Evolutionary conservation across 1,140 invertebrate species (phyloP), one percentile per base, ranked within the genome.

Genomic region (Drosophila carrolli): DNA sequence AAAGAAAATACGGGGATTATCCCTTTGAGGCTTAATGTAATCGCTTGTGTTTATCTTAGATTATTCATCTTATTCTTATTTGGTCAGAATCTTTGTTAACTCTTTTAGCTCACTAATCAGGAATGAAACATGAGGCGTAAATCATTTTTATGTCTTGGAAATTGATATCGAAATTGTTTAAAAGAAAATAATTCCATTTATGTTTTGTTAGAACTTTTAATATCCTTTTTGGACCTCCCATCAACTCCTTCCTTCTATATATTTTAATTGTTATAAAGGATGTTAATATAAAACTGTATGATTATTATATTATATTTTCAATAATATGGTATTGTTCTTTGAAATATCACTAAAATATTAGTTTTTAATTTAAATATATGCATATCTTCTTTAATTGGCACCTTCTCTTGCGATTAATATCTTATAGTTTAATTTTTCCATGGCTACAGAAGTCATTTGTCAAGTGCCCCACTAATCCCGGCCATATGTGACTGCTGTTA

Each of bases 401-500:
- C n/a, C n/a, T 35, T 32, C n/a, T 43, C 14, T 13, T 10, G 16
- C n/a, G 16, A 44, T 44, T 43, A 55, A 27, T 43, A 38, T 48
- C 16, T 9, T 29, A 4, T 14, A 8, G 37, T 3, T 3, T 43
- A 13, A 19, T 35, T 50, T 29, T 9, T 29, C 6, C 4, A 6
- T 14, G 38, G 2, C n/a, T 7, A 67, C 2, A 27, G 19, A 47
- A 19, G 38, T 51, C 63, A 71, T 71, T 70, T 70, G 67, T 71
- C 67, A 71, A 70, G 32, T 55, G 50, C n/a, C 38, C 35, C 35
- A 40, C 50, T 41, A 68, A 70, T 47, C 50, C 67, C 27, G 35
- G 62, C 65, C 67, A 71, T 70, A 71, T 71, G 67, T 71, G 67
- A 71, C 63, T 14, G n/a, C 53, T 41, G 11, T n/a, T 27, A 27